Conservation (phyloP, 2,797 vertebrate genomes). For the Melopsittacus undulatus region DNA sequence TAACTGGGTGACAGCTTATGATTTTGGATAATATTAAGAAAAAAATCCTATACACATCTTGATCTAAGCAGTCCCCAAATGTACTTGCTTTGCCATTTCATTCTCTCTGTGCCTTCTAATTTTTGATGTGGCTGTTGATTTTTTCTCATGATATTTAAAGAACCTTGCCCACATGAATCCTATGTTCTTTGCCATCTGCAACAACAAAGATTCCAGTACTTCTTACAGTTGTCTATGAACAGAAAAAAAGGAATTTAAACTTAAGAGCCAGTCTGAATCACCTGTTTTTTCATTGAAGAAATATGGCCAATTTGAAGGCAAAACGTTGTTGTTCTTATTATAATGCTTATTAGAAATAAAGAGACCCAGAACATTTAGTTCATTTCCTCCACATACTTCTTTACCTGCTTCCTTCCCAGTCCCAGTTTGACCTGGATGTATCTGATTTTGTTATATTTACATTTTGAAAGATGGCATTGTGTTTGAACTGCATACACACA, state of each 20-base stretch:
- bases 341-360: not conserved
- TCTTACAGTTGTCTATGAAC: not conserved
- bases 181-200: not conserved
- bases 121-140: not conserved
- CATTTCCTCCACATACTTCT: not conserved
- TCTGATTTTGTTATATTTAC: not conserved
- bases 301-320: not conserved
- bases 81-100: not conserved
- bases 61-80: not conserved
- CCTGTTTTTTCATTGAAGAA: not conserved
- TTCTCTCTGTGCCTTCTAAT: not conserved
- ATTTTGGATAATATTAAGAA: not conserved
- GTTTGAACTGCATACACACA: not conserved
- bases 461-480: not conserved
- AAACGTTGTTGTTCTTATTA: not conserved
- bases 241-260: not conserved
- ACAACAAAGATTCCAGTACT: not conserved
- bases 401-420: not conserved
- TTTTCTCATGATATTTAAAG: not conserved
- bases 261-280: not conserved
- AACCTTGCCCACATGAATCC: not conserved
- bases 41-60: not conserved
- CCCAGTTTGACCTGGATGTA: not conserved
- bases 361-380: not conserved
- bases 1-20: not conserved